Evolutionary conservation across 1,140 invertebrate genomes (phyloP).

Genomic region (Drosophila athabasca): DNA sequence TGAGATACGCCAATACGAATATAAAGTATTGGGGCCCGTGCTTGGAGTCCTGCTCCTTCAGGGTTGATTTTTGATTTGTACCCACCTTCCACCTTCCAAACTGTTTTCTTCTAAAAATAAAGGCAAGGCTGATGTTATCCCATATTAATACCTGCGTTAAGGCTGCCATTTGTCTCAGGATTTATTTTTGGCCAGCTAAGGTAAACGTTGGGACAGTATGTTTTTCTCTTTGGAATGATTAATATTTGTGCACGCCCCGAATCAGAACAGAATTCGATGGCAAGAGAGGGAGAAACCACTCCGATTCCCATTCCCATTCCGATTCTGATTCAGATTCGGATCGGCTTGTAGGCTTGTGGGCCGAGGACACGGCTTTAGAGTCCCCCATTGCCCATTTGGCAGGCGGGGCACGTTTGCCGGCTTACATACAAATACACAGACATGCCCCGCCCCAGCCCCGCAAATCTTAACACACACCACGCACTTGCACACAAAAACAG

Average conservation of each 20-base stretch:
- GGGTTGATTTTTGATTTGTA: not conserved
- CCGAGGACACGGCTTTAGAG: no score
- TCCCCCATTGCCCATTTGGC: slow-evolving; percentile 22
- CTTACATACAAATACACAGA: not conserved
- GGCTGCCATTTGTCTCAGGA: slow-evolving; percentile 26
- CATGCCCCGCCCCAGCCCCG: no score
- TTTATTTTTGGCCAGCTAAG: slow-evolving; percentile 40
- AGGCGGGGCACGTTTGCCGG: slow-evolving; percentile 55
- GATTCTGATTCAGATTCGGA: no score
- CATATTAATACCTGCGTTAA: slow-evolving; percentile 45
- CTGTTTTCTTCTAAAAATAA: slow-evolving; percentile 18
- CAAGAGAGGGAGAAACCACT: slow-evolving; percentile 7
- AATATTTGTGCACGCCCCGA: slow-evolving; percentile 49
- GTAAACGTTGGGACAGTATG: slow-evolving; percentile 37
- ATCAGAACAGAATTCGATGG: not conserved
- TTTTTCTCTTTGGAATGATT: slow-evolving; percentile 42
- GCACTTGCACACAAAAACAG: not conserved
- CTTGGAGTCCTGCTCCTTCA: not conserved
- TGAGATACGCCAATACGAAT: not conserved
- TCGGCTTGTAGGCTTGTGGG: no score
- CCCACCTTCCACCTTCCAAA: not conserved
- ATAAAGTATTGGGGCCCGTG: slow-evolving; percentile 12
- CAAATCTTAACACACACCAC: no score
- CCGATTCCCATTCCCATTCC: slow-evolving; percentile 1
- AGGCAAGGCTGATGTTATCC: slow-evolving; percentile 23